Conservation (phyloP, 2,797 vertebrate genomes). For the Scolopax rusticola region DNA sequence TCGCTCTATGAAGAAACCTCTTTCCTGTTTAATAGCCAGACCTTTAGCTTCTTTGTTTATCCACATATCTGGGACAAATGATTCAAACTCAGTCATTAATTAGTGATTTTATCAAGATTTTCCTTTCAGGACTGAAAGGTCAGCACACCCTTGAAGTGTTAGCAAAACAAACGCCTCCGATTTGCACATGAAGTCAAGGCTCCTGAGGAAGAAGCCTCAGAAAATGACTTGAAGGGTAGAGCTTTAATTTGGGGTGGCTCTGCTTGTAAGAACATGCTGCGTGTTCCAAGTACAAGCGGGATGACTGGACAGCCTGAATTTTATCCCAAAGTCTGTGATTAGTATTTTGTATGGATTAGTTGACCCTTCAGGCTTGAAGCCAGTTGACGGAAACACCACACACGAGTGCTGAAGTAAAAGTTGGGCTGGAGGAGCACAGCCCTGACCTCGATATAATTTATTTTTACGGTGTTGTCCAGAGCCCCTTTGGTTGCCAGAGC, state of each 20-base stretch:
- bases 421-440: neutral
- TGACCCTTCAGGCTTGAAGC: neutral
- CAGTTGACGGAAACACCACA: neutral
- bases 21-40: slow-evolving; percentile 52
- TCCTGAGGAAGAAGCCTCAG: neutral
- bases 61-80: slow-evolving; percentile 35
- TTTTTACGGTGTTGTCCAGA: neutral
- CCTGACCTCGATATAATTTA: neutral
- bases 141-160: slow-evolving; percentile 36
- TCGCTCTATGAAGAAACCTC: neutral
- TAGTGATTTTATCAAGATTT: slow-evolving; percentile 61
- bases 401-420: neutral
- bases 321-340: neutral
- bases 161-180: slow-evolving; percentile 17
- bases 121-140: slow-evolving; percentile 66
- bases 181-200: slow-evolving; percentile 9
- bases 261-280: neutral
- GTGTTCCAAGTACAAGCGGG: neutral
- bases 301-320: neutral
- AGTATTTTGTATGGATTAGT: neutral
- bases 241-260: neutral
- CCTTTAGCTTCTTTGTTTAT: slow-evolving; percentile 63
- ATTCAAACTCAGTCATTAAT: slow-evolving; percentile 62
- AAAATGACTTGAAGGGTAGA: neutral
- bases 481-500: neutral